Evolutionary conservation across 2,113 vertebrate genomes (phyloP).

Genomic region (Amphiprion ocellaris): DNA sequence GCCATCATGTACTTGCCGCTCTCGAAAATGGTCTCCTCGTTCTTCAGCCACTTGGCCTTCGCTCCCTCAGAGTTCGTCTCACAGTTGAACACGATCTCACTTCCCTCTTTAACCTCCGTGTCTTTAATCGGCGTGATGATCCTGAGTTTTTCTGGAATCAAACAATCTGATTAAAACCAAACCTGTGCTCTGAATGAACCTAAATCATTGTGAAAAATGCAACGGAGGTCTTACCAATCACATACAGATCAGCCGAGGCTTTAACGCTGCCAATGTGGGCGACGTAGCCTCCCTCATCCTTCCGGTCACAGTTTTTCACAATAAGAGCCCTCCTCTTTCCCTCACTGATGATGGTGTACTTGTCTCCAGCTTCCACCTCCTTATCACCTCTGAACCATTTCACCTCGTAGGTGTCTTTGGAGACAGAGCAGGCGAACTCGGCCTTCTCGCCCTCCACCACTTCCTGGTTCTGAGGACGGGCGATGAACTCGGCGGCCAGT

Average conservation of each 20-base stretch:
- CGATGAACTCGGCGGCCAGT: constrained; percentile 96
- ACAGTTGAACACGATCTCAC: constrained; percentile 95
- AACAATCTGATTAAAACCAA: not conserved
- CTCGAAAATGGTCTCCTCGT: constrained; percentile 94
- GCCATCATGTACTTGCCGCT: constrained; percentile 94
- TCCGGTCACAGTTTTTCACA: constrained; percentile 88
- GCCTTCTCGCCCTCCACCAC: constrained; percentile 96
- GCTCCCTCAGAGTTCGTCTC: constrained; percentile 96
- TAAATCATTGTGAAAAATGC: too few species aligned
- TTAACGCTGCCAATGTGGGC: constrained; percentile 89
- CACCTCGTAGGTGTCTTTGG: constrained; percentile 92
- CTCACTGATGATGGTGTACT: constrained; percentile 91
- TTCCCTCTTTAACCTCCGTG: constrained; percentile 90
- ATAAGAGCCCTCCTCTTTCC: constrained; percentile 92
- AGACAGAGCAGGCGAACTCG: constrained; percentile 94
- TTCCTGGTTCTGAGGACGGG: constrained; percentile 93
- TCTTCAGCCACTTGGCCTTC: constrained; percentile 97
- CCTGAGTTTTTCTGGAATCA: constrained; percentile 92
- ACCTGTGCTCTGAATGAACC: accelerated
- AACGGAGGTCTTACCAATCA: constrained; percentile 88
- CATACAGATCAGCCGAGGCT: constrained; percentile 90
- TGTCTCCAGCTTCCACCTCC: constrained; percentile 89
- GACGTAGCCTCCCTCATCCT: constrained; percentile 90
- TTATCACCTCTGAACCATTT: constrained; percentile 91
- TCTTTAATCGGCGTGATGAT: constrained; percentile 94